Conservation (phyloP, 2,797 vertebrate genomes). For the Thunnus albacares region DNA sequence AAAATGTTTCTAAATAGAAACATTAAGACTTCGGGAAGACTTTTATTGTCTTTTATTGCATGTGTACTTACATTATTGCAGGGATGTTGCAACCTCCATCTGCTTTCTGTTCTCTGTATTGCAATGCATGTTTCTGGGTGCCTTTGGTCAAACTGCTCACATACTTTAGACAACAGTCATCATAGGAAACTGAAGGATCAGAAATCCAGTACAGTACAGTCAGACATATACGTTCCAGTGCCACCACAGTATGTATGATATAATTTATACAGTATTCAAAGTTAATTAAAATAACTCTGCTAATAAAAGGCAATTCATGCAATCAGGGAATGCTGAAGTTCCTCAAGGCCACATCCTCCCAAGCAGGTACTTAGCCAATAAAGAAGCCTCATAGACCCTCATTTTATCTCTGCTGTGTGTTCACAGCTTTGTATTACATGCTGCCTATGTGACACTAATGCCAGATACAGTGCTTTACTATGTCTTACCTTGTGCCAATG, state of each 20-base stretch:
- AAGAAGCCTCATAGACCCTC: neutral
- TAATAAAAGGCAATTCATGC: neutral
- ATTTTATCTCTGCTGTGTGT: slow-evolving; percentile 37
- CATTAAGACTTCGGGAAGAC: neutral
- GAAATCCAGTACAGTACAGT: slow-evolving; percentile 6
- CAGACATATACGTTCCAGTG: neutral
- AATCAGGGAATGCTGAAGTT: neutral
- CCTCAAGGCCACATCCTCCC: slow-evolving; percentile 6
- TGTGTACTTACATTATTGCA: slow-evolving; percentile 83
- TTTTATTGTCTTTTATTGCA: neutral
- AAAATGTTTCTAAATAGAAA: neutral
- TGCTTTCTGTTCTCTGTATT: slow-evolving; percentile 73
- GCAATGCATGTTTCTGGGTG: slow-evolving; percentile 23
- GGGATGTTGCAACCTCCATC: slow-evolving; percentile 87
- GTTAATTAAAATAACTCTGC: neutral
- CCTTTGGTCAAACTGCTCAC: rapidly evolving
- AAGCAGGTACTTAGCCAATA: slow-evolving; percentile 17
- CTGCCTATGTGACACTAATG: neutral
- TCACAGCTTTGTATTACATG: slow-evolving; percentile 5
- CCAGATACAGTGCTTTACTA: neutral
- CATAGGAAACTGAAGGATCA: slow-evolving; percentile 76
- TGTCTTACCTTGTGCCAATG: slow-evolving; percentile 81
- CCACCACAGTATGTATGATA: too few species aligned
- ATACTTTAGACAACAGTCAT: slow-evolving; percentile 86
- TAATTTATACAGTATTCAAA: neutral